Evolutionary conservation across 2,888 invertebrate species (phyloP), one percentile per base, ranked within the genome.

Genomic region (Amphipoea lucens): DNA sequence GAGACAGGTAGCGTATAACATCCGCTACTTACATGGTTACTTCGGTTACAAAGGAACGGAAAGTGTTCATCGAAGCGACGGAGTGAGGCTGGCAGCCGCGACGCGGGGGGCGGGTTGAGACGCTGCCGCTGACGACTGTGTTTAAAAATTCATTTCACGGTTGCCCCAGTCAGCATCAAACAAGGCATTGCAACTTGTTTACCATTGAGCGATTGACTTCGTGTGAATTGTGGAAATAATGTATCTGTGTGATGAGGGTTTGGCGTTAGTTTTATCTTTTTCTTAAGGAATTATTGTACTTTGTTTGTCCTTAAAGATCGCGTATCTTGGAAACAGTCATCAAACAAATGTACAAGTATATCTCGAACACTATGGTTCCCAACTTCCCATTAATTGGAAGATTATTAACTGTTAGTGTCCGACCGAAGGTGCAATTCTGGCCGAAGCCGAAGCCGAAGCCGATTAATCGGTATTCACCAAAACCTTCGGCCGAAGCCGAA

Each of bases 131-230:
- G 71, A 83, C 68, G 68, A 76, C 48, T 74, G 42, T 87, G 81
- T 74, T 78, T 78, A 85, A 81, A 72, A 85, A 83, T 80, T 86
- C 65, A 79, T 68, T 70, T 29, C 67, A 48, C 71, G 72, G 45
- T 73, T 77, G 5, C 67, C 12, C 29, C 45, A 23, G 68, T 51
- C 65, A 71, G 76, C 54, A 69, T 57, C 42, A 51, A 70, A 81
- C 17, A 60, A 23, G 62, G 40, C 51, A 78, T 75, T 77, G 57
- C 57, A 48, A 40, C 20, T 67, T 72, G 40, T 70, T 70, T 78
- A 36, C n/a, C 36, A 60, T 45, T 63, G n/a, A 57, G 29, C 9
- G 11, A 73, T 76, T 29, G 48, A 7, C 4, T 51, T 62, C n/a
- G 14, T 45, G 6, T 57, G 54, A 60, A 62, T 20, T 40, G n/a